Evolutionary conservation across 2,888 invertebrate genomes (phyloP).

Genomic region (Amphipoea oculea): DNA sequence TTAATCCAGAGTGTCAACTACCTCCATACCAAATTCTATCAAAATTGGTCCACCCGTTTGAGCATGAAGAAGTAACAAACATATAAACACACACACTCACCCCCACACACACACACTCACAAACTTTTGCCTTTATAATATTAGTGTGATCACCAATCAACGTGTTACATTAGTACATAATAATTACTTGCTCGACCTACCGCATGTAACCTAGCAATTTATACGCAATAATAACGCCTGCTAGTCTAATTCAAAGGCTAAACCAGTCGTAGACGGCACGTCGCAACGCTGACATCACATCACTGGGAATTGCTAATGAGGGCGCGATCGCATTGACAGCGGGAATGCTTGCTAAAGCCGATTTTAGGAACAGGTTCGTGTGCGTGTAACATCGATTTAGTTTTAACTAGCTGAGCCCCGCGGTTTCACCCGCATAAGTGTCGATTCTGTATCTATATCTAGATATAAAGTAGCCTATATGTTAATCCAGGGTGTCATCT

Average conservation of each 20-base stretch:
- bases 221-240: conserved; percentile 58
- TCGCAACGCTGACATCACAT: conserved; percentile 62
- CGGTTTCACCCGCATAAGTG: no score
- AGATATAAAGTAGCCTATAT: no score
- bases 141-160: neutral
- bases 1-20: no score
- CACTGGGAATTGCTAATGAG: conserved; percentile 77
- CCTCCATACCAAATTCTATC: no score
- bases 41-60: no score
- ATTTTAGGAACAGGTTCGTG: neutral
- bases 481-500: no score
- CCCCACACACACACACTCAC: no score
- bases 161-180: neutral
- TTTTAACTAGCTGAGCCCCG: neutral
- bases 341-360: neutral
- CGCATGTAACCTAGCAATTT: conserved; percentile 37
- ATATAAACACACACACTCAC: no score
- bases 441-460: no score
- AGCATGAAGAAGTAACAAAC: no score
- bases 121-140: no score
- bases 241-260: conserved; percentile 66
- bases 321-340: conserved; percentile 61
- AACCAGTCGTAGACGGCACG: conserved; percentile 51
- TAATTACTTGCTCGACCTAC: conserved; percentile 9
- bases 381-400: neutral